Percentiles rank a stretch among this genome's conserved stretches.
phyloP scores from a whole-genome alignment of 1,140 invertebrate species.

The Papilio aristodemus region DNA sequence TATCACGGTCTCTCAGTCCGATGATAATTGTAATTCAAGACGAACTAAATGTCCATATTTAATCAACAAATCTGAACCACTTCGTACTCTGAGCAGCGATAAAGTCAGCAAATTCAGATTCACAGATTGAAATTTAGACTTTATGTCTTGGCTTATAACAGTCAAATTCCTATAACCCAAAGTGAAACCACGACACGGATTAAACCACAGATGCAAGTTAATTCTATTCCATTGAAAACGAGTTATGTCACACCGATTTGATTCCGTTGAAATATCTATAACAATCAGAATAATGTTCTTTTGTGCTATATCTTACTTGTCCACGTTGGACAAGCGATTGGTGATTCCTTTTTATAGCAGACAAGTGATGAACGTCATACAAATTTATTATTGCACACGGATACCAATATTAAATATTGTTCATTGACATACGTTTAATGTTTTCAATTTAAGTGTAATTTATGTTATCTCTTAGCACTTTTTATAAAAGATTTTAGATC shows the following conservation, averaged over 20 bases:
- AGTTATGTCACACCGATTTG: background rate
- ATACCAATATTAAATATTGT: no score
- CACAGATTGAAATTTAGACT: background rate
- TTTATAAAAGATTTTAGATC: no score
- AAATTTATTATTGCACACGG: no score
- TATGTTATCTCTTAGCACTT: no score
- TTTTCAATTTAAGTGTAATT: no score
- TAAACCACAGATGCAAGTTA: constrained; percentile 22
- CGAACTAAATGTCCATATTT: constrained; percentile 43
- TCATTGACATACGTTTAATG: no score
- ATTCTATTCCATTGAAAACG: constrained; percentile 13
- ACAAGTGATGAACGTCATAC: background rate
- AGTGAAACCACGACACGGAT: no score
- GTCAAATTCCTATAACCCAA: background rate
- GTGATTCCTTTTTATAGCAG: constrained; percentile 13
- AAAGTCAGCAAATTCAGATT: background rate
- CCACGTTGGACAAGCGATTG: background rate
- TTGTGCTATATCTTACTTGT: background rate
- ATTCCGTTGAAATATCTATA: constrained; percentile 17
- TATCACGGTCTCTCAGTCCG: constrained; percentile 37
- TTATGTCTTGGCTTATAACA: background rate
- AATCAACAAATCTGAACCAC: constrained; percentile 36
- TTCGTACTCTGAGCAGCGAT: constrained; percentile 9
- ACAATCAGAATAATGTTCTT: constrained; percentile 11
- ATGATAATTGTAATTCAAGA: constrained; percentile 38